These are phyloP conservation scores for Brenthis ino DNA, from an alignment of 2,888 invertebrate species.

Conservation along the genomic window DNA sequence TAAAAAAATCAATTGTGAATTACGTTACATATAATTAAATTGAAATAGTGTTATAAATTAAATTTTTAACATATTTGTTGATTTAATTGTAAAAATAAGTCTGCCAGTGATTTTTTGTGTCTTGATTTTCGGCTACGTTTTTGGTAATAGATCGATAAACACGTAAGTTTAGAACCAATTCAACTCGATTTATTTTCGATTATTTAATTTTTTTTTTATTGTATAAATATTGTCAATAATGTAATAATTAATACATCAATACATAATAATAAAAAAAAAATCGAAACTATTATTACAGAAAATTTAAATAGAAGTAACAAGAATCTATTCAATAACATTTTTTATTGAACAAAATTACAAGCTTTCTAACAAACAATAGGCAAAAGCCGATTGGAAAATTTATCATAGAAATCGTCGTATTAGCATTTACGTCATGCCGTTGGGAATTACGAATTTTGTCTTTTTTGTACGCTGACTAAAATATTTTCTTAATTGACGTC, in stretches of 20 bases:
- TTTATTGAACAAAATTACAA: conserved; percentile 5
- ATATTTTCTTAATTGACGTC: not conserved
- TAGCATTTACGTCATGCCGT: conserved; percentile 29
- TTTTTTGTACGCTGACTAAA: conserved; percentile 8
- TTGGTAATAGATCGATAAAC: conserved; percentile 34
- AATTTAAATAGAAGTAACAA: too few species aligned
- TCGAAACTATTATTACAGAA: too few species aligned
- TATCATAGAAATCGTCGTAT: conserved; percentile 30
- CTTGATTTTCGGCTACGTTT: conserved; percentile 27
- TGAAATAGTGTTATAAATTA: conserved; percentile 13
- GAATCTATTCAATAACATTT: too few species aligned
- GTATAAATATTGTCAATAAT: not conserved
- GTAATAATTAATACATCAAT: not conserved
- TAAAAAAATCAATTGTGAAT: conserved; percentile 35
- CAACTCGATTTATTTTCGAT: not conserved
- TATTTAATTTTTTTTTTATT: not conserved
- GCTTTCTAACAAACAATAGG: conserved; percentile 22
- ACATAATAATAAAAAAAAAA: too few species aligned
- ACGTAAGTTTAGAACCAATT: conserved; percentile 19
- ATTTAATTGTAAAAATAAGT: conserved; percentile 8
- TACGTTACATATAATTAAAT: conserved; percentile 31
- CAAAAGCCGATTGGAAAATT: conserved; percentile 23
- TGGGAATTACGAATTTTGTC: conserved; percentile 21
- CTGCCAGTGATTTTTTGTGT: conserved; percentile 27
- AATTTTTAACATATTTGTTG: conserved; percentile 10